Conservation (phyloP, 2,888 invertebrate genomes). For the Alsophila aescularia region DNA sequence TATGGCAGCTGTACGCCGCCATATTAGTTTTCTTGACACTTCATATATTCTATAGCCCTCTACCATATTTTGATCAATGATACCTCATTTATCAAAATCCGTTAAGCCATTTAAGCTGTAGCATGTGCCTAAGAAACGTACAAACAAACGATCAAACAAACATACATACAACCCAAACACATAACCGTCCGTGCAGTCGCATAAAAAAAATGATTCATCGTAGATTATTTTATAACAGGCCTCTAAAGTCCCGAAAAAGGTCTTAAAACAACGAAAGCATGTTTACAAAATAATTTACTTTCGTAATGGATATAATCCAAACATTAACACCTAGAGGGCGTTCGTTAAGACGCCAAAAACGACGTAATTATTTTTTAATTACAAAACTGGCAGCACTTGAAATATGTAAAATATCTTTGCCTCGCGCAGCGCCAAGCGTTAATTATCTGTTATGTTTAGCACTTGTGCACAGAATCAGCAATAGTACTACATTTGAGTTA, state of each 20-base stretch:
- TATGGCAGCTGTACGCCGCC: too few species aligned
- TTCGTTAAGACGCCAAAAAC: constrained; percentile 3
- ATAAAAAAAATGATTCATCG: neutral
- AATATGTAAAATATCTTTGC: neutral
- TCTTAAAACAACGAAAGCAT: neutral
- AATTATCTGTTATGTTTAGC: constrained; percentile 1
- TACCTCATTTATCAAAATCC: too few species aligned
- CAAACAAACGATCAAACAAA: too few species aligned
- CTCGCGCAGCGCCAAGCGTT: neutral
- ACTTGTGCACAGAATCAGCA: neutral
- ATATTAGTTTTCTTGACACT: too few species aligned
- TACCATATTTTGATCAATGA: too few species aligned
- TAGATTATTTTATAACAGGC: neutral
- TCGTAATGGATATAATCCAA: constrained; percentile 2
- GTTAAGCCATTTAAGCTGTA: too few species aligned
- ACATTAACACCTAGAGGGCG: constrained; percentile 11
- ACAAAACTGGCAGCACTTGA: constrained; percentile 7
- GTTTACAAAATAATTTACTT: constrained; percentile 5
- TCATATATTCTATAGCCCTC: too few species aligned
- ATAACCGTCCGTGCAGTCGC: too few species aligned
- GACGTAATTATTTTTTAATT: constrained; percentile 17
- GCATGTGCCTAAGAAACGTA: too few species aligned
- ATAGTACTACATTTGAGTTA: too few species aligned
- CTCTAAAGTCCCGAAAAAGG: neutral
- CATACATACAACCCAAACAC: too few species aligned